Evolutionary conservation across 2,113 vertebrate species (phyloP).

Genomic region (Piprites chloris): DNA sequence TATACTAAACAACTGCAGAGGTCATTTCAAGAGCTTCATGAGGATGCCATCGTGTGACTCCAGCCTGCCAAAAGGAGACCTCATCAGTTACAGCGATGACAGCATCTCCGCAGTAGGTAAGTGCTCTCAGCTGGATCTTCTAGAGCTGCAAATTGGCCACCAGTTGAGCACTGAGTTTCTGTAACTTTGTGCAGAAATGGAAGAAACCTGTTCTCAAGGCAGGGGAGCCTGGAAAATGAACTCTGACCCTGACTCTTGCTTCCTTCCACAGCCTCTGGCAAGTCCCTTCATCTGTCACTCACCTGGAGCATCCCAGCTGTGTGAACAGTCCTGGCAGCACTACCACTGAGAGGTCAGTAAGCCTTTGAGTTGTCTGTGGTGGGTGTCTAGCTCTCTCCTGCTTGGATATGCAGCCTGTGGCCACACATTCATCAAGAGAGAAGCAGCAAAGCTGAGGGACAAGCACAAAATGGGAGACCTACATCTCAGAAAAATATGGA

Average conservation of each 20-base stretch:
- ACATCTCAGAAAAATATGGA: background rate
- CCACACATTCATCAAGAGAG: accelerated
- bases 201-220: background rate
- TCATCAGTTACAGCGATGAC: background rate
- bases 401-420: accelerated
- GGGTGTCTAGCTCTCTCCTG: background rate
- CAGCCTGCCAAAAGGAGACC: background rate
- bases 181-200: background rate
- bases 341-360: background rate
- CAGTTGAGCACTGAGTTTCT: background rate
- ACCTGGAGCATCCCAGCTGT: background rate
- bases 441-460: background rate
- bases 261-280: background rate
- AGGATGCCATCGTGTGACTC: background rate
- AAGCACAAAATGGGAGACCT: accelerated
- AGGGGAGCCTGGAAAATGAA: background rate
- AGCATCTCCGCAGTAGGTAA: background rate
- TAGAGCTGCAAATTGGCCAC: background rate
- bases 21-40: background rate
- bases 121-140: background rate
- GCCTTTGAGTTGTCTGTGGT: background rate
- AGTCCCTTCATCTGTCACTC: background rate
- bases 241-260: background rate
- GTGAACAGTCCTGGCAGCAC: background rate
- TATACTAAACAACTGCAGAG: background rate